These are phyloP conservation scores for Barbus barbus DNA, from an alignment of 2,113 vertebrate genomes.

Conservation along the genomic window DNA sequence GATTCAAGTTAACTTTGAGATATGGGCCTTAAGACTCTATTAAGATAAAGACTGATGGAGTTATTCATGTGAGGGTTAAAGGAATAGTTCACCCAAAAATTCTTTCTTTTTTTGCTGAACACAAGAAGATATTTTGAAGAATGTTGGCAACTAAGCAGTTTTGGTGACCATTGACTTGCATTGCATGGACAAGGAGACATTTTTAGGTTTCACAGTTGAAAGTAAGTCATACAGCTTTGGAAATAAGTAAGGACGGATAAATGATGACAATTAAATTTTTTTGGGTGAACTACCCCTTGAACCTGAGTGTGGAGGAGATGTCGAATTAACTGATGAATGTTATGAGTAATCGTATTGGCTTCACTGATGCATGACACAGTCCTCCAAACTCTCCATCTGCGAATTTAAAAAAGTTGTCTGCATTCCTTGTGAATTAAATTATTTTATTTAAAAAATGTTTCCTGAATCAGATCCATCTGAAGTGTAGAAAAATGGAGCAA, in stretches of 20 bases:
- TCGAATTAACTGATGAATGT: slow-evolving; percentile 5
- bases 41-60: slow-evolving; percentile 15
- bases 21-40: not conserved
- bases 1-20: slow-evolving; percentile 37
- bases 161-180: not conserved
- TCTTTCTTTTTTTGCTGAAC: not conserved
- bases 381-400: slow-evolving; percentile 12
- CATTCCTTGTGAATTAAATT: slow-evolving; percentile 10
- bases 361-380: not conserved
- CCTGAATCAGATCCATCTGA: not conserved
- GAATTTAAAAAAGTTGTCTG: slow-evolving; percentile 3
- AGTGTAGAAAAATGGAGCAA: not conserved
- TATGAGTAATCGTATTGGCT: slow-evolving; percentile 17
- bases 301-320: not conserved
- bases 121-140: not conserved
- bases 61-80: not conserved
- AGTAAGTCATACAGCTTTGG: not conserved
- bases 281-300: too few relatives aligned
- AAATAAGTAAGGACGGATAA: not conserved
- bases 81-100: not conserved
- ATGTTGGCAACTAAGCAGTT: not conserved
- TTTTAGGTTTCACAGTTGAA: not conserved
- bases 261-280: not conserved
- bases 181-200: not conserved
- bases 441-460: not conserved